These are phyloP conservation scores for Augiades crinisus DNA, from an alignment of 2,888 invertebrate genomes.

Conservation along the genomic window DNA sequence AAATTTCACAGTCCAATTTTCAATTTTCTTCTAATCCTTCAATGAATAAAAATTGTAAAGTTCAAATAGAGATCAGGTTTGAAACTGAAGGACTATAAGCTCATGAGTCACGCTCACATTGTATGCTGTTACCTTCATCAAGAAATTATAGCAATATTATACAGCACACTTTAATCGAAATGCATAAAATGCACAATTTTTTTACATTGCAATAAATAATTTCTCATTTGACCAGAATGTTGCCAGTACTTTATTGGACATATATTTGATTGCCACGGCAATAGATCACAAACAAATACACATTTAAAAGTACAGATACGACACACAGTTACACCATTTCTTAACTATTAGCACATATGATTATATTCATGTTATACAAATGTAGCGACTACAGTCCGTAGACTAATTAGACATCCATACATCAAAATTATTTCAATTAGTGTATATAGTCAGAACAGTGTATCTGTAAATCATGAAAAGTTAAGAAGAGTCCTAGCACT, in stretches of 20 bases:
- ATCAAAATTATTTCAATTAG: not conserved
- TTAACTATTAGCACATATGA: slow-evolving; percentile 20
- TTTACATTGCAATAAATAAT: slow-evolving; percentile 73
- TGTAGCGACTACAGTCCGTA: slow-evolving; percentile 6
- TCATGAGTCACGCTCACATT: slow-evolving; percentile 42
- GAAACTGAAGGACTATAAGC: slow-evolving; percentile 60
- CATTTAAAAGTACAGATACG: slow-evolving; percentile 10
- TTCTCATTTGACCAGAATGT: slow-evolving; percentile 71
- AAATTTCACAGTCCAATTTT: slow-evolving; percentile 28
- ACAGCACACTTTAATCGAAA: slow-evolving; percentile 64
- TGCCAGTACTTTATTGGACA: slow-evolving; percentile 72
- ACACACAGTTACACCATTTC: slow-evolving; percentile 22
- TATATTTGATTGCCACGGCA: slow-evolving; percentile 79
- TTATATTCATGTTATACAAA: slow-evolving; percentile 14
- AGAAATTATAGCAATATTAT: slow-evolving; percentile 38
- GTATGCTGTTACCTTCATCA: slow-evolving; percentile 39
- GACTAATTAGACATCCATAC: slow-evolving; percentile 7
- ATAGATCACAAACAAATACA: slow-evolving; percentile 56
- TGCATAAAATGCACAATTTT: slow-evolving; percentile 69
- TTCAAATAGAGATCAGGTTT: slow-evolving; percentile 73
- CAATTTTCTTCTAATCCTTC: slow-evolving; percentile 56
- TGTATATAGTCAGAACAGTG: not conserved
- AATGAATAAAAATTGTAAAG: slow-evolving; percentile 62
- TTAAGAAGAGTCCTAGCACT: slow-evolving; percentile 28
- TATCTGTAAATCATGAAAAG: not conserved